Base-by-base conservation (phyloP, 2,888 invertebrate species). In the Abrostola triplasia region DNA sequence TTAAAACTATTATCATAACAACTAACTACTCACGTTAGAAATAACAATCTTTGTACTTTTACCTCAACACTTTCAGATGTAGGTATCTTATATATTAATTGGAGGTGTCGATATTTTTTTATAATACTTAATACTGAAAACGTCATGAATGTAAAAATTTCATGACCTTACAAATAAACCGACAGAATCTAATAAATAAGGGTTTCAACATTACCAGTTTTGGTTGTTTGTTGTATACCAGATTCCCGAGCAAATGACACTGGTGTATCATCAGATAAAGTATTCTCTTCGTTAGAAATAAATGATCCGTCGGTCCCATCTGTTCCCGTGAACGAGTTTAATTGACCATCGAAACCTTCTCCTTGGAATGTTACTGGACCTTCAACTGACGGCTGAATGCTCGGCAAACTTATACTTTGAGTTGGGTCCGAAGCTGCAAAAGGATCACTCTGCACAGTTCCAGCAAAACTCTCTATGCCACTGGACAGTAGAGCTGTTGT, bases 181-280 rank as follows among this genome's bases (percentile, higher is more conserved):
- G 52, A 55, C 53, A 44, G 12, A 51, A 38, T 40, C 42, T 89
- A 92, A 78, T 93, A 93, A 6, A 86, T 86, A 61, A 93, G 58
- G 6, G 90, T 89, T 81, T 94, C 89, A 11, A 90, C 74, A 4
- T 89, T 91, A 6, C 90, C 93, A 1, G 91, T 92, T 4, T 91
- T 90, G 0, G 89, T 78, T n/a, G 83, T 75, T 11, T 92, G 89
- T 64, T 93, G 90, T 76, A 94, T 84, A 36, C 94, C 92, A 66
- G 92, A 91, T 68, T 91, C 88, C 76, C 95, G 84, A 12, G 89
- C 80, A 79, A 90, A 90, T 1, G 91, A 79, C 8, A 91, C 85
- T 8, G 94, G 91, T 1, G 82, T 79, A 35, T 92, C 88, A 56
- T 88, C 86, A 24, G 74, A 77, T 10, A 83, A 61, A 41, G 70